Evolutionary conservation across 2,113 vertebrate genomes (phyloP).

Genomic region (Podarcis raffonei): DNA sequence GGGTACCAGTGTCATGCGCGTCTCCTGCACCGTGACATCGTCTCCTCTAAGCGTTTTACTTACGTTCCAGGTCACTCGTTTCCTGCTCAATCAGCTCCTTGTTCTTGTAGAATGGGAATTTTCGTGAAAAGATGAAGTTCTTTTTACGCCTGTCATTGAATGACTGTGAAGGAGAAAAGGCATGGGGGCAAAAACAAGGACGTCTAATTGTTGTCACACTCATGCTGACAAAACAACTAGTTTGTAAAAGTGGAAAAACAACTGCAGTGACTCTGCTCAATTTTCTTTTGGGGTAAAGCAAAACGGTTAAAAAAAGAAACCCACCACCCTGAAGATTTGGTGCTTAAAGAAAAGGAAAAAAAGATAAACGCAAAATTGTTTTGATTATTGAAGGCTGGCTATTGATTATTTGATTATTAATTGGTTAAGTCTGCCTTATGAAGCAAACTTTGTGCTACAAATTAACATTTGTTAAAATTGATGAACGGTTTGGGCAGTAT

Average conservation of each 20-base stretch:
- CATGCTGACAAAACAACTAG: slow-evolving; percentile 95
- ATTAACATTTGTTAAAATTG: neutral
- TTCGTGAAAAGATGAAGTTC: slow-evolving; percentile 99
- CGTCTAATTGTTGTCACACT: slow-evolving; percentile 91
- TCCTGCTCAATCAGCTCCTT: slow-evolving; percentile 97
- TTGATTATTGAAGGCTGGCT: too few species aligned
- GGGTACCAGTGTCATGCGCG: slow-evolving; percentile 68
- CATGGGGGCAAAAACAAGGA: slow-evolving; percentile 94
- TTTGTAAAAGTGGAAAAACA: slow-evolving; percentile 83
- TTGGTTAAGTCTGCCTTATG: neutral
- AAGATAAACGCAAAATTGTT: too few species aligned
- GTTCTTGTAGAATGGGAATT: slow-evolving; percentile 99
- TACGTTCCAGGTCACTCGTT: slow-evolving; percentile 96
- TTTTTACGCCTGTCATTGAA: slow-evolving; percentile 99
- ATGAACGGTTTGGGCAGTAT: neutral
- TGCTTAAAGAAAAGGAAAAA: too few species aligned
- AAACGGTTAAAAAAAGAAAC: neutral
- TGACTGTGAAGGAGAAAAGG: slow-evolving; percentile 99
- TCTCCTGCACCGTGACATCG: slow-evolving; percentile 78
- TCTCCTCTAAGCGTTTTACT: slow-evolving; percentile 86
- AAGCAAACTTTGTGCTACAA: neutral
- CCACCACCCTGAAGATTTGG: neutral
- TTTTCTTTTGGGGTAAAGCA: neutral
- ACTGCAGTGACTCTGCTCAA: slow-evolving; percentile 78
- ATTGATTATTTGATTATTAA: neutral